These are phyloP conservation scores for Melipona quadrifasciata DNA, from an alignment of 1,140 invertebrate species.

Conservation along the genomic window DNA sequence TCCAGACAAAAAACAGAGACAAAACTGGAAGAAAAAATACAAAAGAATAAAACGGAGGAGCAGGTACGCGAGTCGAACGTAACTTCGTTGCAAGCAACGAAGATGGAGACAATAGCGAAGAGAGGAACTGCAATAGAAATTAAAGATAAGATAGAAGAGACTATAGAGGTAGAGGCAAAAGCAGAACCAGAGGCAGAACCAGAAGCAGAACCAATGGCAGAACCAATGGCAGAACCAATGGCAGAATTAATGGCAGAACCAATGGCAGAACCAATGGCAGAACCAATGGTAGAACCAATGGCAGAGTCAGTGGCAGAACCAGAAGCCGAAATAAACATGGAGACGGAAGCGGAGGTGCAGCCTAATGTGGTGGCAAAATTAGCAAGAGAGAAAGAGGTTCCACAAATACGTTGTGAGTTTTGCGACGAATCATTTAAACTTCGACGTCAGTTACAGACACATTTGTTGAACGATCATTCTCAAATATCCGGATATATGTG, in stretches of 20 bases:
- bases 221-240: no score
- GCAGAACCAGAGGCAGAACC: no score
- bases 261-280: no score
- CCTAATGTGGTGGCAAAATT: not conserved
- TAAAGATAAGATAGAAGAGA: no score
- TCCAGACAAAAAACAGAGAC: not conserved
- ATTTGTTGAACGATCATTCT: conserved; percentile 19
- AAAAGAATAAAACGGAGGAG: not conserved
- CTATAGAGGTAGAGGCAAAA: no score
- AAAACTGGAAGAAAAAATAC: not conserved
- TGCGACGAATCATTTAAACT: conserved; percentile 27
- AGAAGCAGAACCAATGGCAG: no score
- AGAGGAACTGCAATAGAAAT: no score
- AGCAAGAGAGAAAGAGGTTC: not conserved
- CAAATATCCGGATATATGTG: conserved; percentile 10
- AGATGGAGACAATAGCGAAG: no score
- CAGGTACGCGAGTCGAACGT: no score
- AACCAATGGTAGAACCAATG: no score
- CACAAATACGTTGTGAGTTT: conserved; percentile 30
- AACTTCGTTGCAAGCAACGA: no score
- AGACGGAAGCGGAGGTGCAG: not conserved
- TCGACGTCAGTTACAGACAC: conserved; percentile 22
- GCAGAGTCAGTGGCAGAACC: not conserved
- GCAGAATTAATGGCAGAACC: no score
- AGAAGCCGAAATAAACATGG: not conserved